Evolutionary conservation across 2,888 invertebrate species (phyloP).

Genomic region (Sphinx pinastri): DNA sequence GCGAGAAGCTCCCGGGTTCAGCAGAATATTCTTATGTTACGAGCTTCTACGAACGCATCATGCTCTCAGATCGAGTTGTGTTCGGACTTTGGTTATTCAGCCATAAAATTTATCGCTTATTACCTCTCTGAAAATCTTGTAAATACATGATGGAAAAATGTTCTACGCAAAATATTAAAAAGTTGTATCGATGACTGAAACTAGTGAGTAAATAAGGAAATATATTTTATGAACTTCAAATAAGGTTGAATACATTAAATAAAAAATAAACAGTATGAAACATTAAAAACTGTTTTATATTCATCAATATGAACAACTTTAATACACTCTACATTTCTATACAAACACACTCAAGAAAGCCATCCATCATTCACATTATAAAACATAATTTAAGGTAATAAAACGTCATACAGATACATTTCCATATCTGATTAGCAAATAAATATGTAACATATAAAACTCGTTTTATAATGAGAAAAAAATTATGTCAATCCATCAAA

Average conservation of each 20-base stretch:
- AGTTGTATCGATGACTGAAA: too few species aligned
- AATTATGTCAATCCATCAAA: conserved; percentile 12
- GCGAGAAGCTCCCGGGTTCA: conserved; percentile 42
- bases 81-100: background rate
- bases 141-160: too few species aligned
- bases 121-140: too few species aligned
- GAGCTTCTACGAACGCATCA: conserved; percentile 41
- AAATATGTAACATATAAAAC: conserved; percentile 19
- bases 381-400: conserved; percentile 30
- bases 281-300: too few species aligned
- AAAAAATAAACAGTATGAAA: too few species aligned
- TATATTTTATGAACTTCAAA: too few species aligned
- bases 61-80: background rate
- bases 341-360: background rate
- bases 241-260: too few species aligned
- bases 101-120: background rate
- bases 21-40: conserved; percentile 27
- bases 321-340: background rate
- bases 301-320: too few species aligned
- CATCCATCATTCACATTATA: conserved; percentile 22
- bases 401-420: conserved; percentile 1
- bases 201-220: too few species aligned
- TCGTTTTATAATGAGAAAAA: conserved; percentile 8
- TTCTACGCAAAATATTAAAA: too few species aligned
- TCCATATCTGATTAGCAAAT: conserved; percentile 21